Evolutionary conservation across 2,888 invertebrate species (phyloP).

Genomic region (Steinernema scapterisci): DNA sequence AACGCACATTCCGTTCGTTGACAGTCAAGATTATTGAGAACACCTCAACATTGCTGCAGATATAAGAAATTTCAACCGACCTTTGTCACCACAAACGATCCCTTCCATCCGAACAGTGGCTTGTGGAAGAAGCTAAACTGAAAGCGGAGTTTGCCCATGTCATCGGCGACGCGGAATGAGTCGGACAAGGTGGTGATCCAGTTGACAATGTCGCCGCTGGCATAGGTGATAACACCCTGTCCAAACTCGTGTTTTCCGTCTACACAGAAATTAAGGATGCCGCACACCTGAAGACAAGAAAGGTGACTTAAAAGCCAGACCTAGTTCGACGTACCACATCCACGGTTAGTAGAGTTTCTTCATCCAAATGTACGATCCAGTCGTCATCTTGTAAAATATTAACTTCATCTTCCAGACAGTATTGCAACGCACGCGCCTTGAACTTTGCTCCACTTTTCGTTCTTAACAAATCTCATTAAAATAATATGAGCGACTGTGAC

Average conservation of each 20-base stretch:
- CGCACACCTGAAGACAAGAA: conserved; percentile 56
- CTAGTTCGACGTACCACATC: conserved; percentile 75
- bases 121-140: conserved; percentile 92
- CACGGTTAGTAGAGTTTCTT: conserved; percentile 90
- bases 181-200: conserved; percentile 95
- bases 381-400: conserved; percentile 75
- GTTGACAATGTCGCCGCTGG: conserved; percentile 90
- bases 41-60: not conserved
- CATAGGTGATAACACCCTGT: conserved; percentile 79
- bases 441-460: conserved; percentile 90
- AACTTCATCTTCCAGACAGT: conserved; percentile 87
- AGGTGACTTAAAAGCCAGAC: no score
- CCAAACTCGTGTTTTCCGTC: conserved; percentile 94
- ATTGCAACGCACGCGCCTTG: conserved; percentile 91
- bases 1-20: not conserved
- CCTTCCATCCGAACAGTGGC: conserved; percentile 96
- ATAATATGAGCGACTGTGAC: not conserved
- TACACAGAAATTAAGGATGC: conserved; percentile 86
- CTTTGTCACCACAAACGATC: conserved; percentile 94
- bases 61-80: conserved; percentile 69
- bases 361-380: conserved; percentile 90
- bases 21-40: not conserved
- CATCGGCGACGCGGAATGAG: conserved; percentile 83
- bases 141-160: conserved; percentile 91
- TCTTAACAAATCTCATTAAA: conserved; percentile 67